A percentile compares a stretch with the other conserved stretches of the same genome.
Conservation (phyloP, 2,113 vertebrate species). For the Dascyllus trimaculatus region DNA sequence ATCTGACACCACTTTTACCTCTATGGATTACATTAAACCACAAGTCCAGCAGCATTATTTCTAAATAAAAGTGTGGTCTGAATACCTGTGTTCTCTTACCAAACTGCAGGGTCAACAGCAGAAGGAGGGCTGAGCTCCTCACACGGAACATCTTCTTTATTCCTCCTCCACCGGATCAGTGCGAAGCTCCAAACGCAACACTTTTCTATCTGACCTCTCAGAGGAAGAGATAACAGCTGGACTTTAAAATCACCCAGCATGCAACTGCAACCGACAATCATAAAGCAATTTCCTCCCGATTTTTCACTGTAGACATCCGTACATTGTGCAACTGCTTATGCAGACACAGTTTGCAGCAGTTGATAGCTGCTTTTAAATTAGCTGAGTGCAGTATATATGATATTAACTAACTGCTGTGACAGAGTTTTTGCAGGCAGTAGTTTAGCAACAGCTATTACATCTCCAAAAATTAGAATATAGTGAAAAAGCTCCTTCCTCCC, state of each 20-base stretch:
- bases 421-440: no score
- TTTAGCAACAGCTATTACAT: no score
- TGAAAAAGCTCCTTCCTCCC: no score
- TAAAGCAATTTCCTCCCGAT: slow-evolving; percentile 54
- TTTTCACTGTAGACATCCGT: not conserved
- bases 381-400: no score
- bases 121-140: slow-evolving; percentile 37
- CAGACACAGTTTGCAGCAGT: no score
- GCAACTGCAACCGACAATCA: slow-evolving; percentile 31
- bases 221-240: slow-evolving; percentile 74
- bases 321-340: slow-evolving; percentile 15
- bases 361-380: no score
- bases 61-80: no score
- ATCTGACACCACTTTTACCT: not conserved
- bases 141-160: slow-evolving; percentile 36
- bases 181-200: slow-evolving; percentile 24
- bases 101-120: slow-evolving; percentile 58
- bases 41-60: not conserved
- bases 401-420: no score
- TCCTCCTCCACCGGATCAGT: slow-evolving; percentile 20
- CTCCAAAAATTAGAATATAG: no score
- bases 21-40: not conserved
- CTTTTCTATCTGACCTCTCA: not conserved
- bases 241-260: slow-evolving; percentile 80
- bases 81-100: slow-evolving; percentile 60